phyloP scores from a whole-genome alignment of 2,888 invertebrate genomes.

The Andrena camellia region DNA sequence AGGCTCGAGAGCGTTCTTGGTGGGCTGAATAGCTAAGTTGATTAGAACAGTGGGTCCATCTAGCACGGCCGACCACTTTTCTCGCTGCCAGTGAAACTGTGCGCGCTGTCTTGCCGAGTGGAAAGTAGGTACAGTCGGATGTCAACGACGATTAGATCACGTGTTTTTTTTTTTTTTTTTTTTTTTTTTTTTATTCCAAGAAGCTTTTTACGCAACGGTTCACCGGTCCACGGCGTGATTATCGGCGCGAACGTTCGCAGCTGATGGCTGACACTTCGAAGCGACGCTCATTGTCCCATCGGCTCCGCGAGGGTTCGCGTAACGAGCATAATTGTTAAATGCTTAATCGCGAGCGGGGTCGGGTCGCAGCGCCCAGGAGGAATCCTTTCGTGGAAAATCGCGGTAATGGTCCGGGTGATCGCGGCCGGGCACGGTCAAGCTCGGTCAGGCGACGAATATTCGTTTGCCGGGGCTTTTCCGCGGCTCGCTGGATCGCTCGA shows the following conservation, averaged over 20 bases:
- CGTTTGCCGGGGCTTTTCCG: not conserved
- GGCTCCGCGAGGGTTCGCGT: conserved; percentile 1
- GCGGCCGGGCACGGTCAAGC: not conserved
- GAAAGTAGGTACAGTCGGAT: too few relatives aligned
- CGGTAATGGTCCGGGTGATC: not conserved
- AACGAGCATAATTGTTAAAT: conserved; percentile 32
- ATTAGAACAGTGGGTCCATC: not conserved
- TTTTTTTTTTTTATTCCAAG: too few relatives aligned
- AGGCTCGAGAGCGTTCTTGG: not conserved
- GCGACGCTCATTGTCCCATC: not conserved
- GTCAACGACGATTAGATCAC: too few relatives aligned
- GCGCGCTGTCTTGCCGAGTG: too few relatives aligned
- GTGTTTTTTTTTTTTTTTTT: too few relatives aligned
- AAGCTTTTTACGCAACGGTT: conserved; percentile 34
- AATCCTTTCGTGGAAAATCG: conserved; percentile 11
- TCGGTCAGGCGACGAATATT: conserved; percentile 8
- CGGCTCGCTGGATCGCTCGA: conserved; percentile 26
- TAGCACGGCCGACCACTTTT: not conserved
- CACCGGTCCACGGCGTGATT: conserved; percentile 60
- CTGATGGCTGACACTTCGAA: not conserved
- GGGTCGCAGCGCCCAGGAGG: not conserved
- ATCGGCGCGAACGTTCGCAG: conserved; percentile 50
- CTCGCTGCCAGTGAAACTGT: not conserved
- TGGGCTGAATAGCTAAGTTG: not conserved
- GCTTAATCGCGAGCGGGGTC: not conserved